phyloP scores from a whole-genome alignment of 2,797 vertebrate genomes.

The Siniperca undulata region DNA sequence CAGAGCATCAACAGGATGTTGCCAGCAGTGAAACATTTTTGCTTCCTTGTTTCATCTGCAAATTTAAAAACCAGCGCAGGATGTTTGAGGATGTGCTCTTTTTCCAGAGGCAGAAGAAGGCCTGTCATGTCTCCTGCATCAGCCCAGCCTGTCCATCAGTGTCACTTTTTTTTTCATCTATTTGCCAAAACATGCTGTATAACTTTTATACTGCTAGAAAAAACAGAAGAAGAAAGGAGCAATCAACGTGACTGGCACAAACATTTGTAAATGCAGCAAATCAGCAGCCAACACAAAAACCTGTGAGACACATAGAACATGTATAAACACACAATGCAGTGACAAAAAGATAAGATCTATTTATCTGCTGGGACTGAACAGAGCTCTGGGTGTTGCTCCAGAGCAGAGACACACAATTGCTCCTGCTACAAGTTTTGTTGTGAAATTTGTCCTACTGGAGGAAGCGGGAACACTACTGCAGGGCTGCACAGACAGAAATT shows the following conservation, averaged over 20 bases:
- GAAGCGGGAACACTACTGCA: conserved; percentile 8
- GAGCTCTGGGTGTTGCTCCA: conserved; percentile 5
- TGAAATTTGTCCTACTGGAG: conserved; percentile 18
- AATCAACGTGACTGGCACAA: too few relatives aligned
- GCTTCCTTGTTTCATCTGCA: background rate
- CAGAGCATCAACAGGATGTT: background rate
- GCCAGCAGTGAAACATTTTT: background rate
- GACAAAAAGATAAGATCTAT: background rate
- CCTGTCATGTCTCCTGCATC: background rate
- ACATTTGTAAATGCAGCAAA: too few relatives aligned
- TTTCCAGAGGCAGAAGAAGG: conserved; percentile 3
- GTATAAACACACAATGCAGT: background rate
- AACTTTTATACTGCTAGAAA: background rate
- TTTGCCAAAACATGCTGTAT: background rate
- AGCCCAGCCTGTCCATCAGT: conserved; percentile 21
- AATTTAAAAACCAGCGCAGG: background rate
- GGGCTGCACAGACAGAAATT: conserved; percentile 9
- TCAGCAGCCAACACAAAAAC: background rate
- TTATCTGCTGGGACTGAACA: background rate
- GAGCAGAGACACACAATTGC: background rate
- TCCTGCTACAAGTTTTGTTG: conserved; percentile 7
- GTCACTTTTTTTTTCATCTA: conserved; percentile 10
- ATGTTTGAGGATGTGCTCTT: background rate
- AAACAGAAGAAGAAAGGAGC: background rate
- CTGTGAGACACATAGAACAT: background rate